Evolutionary conservation across 2,888 invertebrate species (phyloP), one percentile per base, ranked within the genome.

Genomic region (Nebria brevicollis): DNA sequence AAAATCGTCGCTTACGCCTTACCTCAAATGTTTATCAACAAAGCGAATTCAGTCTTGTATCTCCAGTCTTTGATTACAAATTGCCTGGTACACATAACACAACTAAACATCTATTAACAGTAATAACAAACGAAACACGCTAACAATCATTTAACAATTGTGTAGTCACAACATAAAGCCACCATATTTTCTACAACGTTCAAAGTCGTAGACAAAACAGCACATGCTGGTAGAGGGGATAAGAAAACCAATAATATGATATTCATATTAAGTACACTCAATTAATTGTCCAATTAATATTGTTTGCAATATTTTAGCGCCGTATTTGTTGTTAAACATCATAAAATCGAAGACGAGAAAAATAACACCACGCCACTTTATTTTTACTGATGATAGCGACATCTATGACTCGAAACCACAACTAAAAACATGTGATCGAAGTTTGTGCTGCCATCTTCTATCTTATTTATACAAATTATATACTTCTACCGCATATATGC

Each of bases 131-230:
- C 72, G 65, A 43, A 64, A 76, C 70, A 72, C 66, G 54, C 75
- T 76, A 72, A 80, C 75, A 80, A 80, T 81, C 72, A 72, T 81
- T 81, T 81, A 75, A 81, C 75, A 75, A 76, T 81, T 75, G 72
- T 75, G 79, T 74, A 81, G 81, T 34, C 81, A 81, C 81, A 81
- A 81, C 72, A 81, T 81, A 81, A 43, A 76, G 75, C 81, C 75
- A 76, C 81, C 81, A 81, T 81, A 81, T 81, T 81, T 79, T 79
- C 78, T 42, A 79, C 79, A 75, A 74, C 79, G 79, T 75, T 75
- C 75, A 74, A 75, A 75, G 75, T 79, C 79, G 74, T 75, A 79
- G 74, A 68, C 68, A 79, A 79, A 79, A 79, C 79, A 79, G 43
- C 25, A 74, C 74, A 66, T 66, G 68, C 41, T 66, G 43, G 79